Evolutionary conservation across 2,113 vertebrate species (phyloP).

Genomic region (Neopipo cinnamomea): DNA sequence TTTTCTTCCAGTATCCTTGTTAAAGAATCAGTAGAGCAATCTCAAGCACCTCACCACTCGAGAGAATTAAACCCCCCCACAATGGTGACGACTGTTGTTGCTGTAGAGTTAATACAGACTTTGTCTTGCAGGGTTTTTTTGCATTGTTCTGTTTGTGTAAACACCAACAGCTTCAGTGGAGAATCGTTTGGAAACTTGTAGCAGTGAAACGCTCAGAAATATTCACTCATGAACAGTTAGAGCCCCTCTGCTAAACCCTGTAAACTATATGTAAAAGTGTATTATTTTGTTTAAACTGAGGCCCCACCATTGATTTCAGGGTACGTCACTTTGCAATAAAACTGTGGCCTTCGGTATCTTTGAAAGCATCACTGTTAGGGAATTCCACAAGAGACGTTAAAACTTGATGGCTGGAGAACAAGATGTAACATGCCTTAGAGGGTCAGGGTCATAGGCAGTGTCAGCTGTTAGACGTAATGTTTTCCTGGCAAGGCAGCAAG

Average conservation of each 20-base stretch:
- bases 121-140: neutral
- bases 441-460: slow-evolving; percentile 9
- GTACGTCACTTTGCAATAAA: neutral
- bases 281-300: slow-evolving; percentile 9
- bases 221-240: neutral
- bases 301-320: neutral
- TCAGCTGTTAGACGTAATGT: slow-evolving; percentile 11
- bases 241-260: neutral
- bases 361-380: neutral
- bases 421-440: slow-evolving; percentile 49
- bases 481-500: slow-evolving; percentile 42
- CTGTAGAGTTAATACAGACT: neutral
- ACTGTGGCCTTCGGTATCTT: neutral
- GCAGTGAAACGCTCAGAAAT: neutral
- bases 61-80: neutral
- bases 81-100: neutral
- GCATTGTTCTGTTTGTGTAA: neutral
- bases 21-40: neutral
- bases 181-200: neutral
- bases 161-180: neutral
- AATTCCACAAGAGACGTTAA: slow-evolving; percentile 1
- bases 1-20: neutral
- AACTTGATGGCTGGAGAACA: slow-evolving; percentile 26
- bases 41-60: neutral
- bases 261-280: neutral